phyloP scores from a whole-genome alignment of 2,888 invertebrate species.

The Dione vanillae region DNA sequence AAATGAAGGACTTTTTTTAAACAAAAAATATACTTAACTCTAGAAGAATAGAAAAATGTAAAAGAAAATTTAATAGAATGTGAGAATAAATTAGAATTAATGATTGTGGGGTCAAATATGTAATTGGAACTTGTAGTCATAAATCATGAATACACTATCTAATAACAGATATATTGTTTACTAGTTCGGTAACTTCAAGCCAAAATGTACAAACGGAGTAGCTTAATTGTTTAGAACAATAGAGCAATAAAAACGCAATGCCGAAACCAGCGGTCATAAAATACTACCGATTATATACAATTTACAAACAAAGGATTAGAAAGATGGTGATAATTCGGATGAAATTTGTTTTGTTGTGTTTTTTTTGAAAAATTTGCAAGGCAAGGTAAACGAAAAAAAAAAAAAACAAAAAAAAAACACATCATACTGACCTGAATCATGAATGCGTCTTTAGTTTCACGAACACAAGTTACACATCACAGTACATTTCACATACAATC shows the following conservation, averaged over 20 bases:
- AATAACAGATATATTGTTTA: constrained; percentile 19
- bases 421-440: constrained; percentile 79
- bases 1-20: too few relatives aligned
- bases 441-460: constrained; percentile 71
- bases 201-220: constrained; percentile 25
- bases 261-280: constrained; percentile 26
- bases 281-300: constrained; percentile 31
- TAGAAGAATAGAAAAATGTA: neutral
- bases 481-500: constrained; percentile 79
- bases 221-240: constrained; percentile 34
- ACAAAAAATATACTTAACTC: too few relatives aligned
- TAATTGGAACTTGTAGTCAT: neutral
- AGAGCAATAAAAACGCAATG: constrained; percentile 33
- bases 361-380: neutral
- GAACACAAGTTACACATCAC: constrained; percentile 77
- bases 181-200: constrained; percentile 14
- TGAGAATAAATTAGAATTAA: neutral
- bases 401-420: neutral
- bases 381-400: neutral
- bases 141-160: neutral
- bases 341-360: neutral
- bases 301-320: constrained; percentile 39
- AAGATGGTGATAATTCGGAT: constrained; percentile 18
- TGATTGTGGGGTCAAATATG: neutral
- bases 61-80: neutral